These are phyloP conservation scores for Netelia melanura DNA, from an alignment of 2,888 invertebrate species.

Conservation along the genomic window DNA sequence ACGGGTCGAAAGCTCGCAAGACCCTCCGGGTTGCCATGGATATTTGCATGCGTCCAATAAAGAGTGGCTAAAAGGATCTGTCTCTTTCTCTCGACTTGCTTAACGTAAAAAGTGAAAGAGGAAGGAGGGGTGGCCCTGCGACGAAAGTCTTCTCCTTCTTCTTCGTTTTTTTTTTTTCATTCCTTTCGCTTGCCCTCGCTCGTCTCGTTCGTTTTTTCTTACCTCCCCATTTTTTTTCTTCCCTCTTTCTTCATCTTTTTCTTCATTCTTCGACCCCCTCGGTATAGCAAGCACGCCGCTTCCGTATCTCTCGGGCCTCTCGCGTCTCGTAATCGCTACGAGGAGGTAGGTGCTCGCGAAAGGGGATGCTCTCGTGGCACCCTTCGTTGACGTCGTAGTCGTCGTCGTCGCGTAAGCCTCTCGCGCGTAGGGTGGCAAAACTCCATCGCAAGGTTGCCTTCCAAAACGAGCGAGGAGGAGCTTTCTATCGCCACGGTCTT, in stretches of 20 bases:
- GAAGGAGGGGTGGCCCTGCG: constrained; percentile 79
- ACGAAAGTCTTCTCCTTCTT: constrained; percentile 68
- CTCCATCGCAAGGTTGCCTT: constrained; percentile 17
- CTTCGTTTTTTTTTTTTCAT: constrained; percentile 51
- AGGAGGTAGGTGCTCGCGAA: constrained; percentile 70
- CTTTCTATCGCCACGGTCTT: constrained; percentile 44
- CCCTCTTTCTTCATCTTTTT: constrained; percentile 31
- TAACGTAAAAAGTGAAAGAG: constrained; percentile 83
- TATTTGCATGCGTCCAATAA: constrained; percentile 85
- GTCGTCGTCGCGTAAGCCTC: constrained; percentile 51
- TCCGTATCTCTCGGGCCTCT: constrained; percentile 56
- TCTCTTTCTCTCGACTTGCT: constrained; percentile 76
- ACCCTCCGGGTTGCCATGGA: constrained; percentile 82
- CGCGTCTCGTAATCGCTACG: constrained; percentile 77
- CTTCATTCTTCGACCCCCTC: constrained; percentile 55
- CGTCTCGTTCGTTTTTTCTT: constrained; percentile 39
- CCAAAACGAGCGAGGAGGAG: constrained; percentile 57
- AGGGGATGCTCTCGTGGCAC: constrained; percentile 60
- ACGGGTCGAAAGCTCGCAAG: constrained; percentile 39
- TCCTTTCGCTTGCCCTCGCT: constrained; percentile 12
- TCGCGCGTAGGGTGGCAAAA: constrained; percentile 56
- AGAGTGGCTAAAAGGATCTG: constrained; percentile 83
- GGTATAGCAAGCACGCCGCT: constrained; percentile 39
- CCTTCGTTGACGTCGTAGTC: constrained; percentile 46
- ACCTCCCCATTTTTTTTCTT: constrained; percentile 46